Evolutionary conservation across 2,888 invertebrate genomes (phyloP), one percentile per base, ranked within the genome.

Genomic region (Drosophila bunnanda): DNA sequence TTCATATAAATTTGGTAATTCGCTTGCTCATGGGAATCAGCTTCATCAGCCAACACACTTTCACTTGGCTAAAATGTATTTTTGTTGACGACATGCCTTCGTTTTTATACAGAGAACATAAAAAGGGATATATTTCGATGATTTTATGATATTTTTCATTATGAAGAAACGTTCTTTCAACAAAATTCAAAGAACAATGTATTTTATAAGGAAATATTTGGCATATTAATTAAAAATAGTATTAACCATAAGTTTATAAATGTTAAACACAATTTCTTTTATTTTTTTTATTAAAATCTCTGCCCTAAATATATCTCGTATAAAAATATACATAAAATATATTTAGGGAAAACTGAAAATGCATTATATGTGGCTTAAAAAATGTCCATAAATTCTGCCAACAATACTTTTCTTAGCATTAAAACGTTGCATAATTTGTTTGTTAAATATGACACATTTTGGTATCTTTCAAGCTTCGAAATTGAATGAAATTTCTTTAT

Each of bases 11-110:
- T 54, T 25, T 9, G 52, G 44, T 41, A 53, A 58, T 57, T 52
- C 53, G 48, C 32, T 28, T 28, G 68, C 54, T 48, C 39, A 28
- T 30, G 46, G 32, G 62, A 62, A 57, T 56, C 67, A 53, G 67
- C 32, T 44, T 52, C 54, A 54, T 44, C 32, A 43, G 36, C 34
- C 41, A 25, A 30, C 22, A 36, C 43, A 75, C 53, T 73, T 73
- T 68, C 67, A 50, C 73, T 72, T 65, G 50, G 52, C 39, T 34
- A 52, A 52, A 68, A 53, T 58, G 22, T 46, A 25, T 61, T 36
- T 36, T 22, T 7, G 28, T 30, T 28, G 13, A 13, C 28, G 58
- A 44, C 43, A 34, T 38, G 64, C 41, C 28, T 36, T 46, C 22
- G 20, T 12, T 41, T 54, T 38, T 43, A 12, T 15, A 7, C 46